Conservation (phyloP, 2,888 invertebrate species). For the Graphium colonna region DNA sequence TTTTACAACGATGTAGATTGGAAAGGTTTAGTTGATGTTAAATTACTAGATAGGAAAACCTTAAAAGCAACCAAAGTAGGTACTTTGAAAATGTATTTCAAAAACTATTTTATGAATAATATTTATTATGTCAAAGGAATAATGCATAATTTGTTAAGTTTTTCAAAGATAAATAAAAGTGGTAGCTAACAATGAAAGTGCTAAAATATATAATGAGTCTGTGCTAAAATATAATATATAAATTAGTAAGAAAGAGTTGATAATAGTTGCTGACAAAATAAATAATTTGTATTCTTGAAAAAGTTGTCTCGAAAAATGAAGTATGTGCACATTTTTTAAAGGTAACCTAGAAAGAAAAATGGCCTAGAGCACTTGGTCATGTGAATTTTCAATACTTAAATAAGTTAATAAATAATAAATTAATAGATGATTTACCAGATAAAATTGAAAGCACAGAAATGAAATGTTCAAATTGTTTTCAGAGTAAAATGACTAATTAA, state of each 20-base stretch:
- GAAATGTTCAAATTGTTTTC: too few relatives aligned
- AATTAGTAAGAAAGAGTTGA: conserved; percentile 28
- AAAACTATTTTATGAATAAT: conserved; percentile 28
- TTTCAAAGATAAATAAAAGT: conserved; percentile 31
- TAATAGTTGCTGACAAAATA: conserved; percentile 23
- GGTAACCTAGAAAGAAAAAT: conserved; percentile 27
- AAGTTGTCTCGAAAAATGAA: too few relatives aligned
- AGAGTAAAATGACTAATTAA: too few relatives aligned
- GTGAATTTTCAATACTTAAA: conserved; percentile 31
- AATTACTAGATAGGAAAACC: conserved; percentile 20
- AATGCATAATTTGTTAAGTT: too few relatives aligned
- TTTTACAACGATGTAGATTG: too few relatives aligned
- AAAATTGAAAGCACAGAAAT: conserved; percentile 26
- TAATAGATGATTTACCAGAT: conserved; percentile 24
- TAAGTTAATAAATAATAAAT: too few relatives aligned
- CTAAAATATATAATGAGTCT: conserved; percentile 29
- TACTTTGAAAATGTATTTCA: too few relatives aligned
- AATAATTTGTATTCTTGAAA: too few relatives aligned
- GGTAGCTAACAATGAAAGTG: conserved; percentile 25
- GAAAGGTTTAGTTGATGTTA: conserved; percentile 18
- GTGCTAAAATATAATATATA: too few relatives aligned
- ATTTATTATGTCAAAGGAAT: conserved; percentile 28
- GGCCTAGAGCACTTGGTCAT: conserved; percentile 31
- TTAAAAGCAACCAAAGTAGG: too few relatives aligned
- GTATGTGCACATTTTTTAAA: conserved; percentile 23